A percentile compares a stretch with the other conserved stretches of the same genome.
These are phyloP conservation scores for Macaria liturata DNA, from an alignment of 2,888 invertebrate genomes.

Conservation along the genomic window DNA sequence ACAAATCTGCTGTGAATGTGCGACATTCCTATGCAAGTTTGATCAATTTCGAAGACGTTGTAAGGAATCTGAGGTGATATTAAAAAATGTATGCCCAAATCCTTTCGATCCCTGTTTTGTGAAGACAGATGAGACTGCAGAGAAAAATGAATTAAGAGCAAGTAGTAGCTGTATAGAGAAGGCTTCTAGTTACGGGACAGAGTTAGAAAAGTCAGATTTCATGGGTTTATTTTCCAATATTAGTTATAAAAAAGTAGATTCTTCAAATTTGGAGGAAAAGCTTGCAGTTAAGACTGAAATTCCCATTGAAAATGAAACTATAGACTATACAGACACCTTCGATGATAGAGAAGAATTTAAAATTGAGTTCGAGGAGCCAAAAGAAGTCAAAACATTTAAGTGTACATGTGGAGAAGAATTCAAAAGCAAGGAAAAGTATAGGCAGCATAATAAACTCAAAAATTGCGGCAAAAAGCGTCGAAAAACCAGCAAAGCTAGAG, in stretches of 20 bases:
- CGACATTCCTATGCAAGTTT: slow-evolving; percentile 52
- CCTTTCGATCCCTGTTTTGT: slow-evolving; percentile 18
- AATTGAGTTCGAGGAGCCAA: slow-evolving; percentile 25
- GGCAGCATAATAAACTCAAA: slow-evolving; percentile 37
- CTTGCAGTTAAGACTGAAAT: slow-evolving; percentile 16
- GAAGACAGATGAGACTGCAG: slow-evolving; percentile 22
- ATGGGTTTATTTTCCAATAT: slow-evolving; percentile 8
- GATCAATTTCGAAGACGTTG: slow-evolving; percentile 67
- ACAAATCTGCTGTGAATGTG: slow-evolving; percentile 66
- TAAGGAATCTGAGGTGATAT: slow-evolving; percentile 54
- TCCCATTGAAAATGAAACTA: slow-evolving; percentile 20
- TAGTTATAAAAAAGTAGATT: slow-evolving; percentile 13
- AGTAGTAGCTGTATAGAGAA: slow-evolving; percentile 16
- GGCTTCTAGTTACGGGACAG: slow-evolving; percentile 11
- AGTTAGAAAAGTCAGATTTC: slow-evolving; percentile 20
- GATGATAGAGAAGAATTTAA: slow-evolving; percentile 30
- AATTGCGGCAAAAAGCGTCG: slow-evolving; percentile 36
- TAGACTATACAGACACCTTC: slow-evolving; percentile 31
- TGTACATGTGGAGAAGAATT: slow-evolving; percentile 32
- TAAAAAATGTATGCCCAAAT: slow-evolving; percentile 48
- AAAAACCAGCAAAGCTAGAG: slow-evolving; percentile 15
- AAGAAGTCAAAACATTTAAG: slow-evolving; percentile 31
- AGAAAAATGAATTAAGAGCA: slow-evolving; percentile 12
- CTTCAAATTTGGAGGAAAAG: slow-evolving; percentile 1
- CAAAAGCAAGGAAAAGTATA: slow-evolving; percentile 32